Percentiles rank a stretch among this genome's conserved stretches.
Evolutionary conservation across 2,797 vertebrate species (phyloP).

Genomic region (Myotis vivesi): DNA sequence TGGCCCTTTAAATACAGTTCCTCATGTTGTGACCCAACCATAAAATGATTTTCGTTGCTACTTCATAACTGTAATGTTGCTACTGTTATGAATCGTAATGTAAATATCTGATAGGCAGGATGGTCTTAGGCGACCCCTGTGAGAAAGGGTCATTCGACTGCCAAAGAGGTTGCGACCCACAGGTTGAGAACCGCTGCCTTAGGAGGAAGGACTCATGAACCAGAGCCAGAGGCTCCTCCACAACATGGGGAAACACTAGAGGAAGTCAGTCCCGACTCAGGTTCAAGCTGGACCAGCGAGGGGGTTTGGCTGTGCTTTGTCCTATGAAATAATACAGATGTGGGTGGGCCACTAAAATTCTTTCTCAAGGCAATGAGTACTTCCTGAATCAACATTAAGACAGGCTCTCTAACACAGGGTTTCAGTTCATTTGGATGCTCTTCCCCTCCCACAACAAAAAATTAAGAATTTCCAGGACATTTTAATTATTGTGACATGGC

Average conservation of each 20-base stretch:
- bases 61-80: too few relatives aligned
- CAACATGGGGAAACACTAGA: background rate
- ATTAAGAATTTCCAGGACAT: background rate
- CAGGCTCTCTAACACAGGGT: background rate
- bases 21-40: too few relatives aligned
- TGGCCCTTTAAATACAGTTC: too few relatives aligned
- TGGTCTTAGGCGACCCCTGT: too few relatives aligned
- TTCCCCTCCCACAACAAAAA: background rate
- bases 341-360: background rate
- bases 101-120: too few relatives aligned
- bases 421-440: background rate
- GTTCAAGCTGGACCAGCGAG: background rate
- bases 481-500: conserved; percentile 51
- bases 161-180: too few relatives aligned
- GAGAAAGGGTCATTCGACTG: too few relatives aligned
- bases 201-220: background rate
- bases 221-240: background rate
- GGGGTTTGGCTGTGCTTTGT: background rate
- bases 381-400: background rate
- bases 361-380: background rate
- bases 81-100: too few relatives aligned
- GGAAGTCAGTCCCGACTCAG: background rate
- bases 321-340: background rate
- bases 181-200: background rate
- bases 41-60: too few relatives aligned